Conservation (phyloP, 2,113 vertebrate genomes). For the Malurus cyaneus region DNA sequence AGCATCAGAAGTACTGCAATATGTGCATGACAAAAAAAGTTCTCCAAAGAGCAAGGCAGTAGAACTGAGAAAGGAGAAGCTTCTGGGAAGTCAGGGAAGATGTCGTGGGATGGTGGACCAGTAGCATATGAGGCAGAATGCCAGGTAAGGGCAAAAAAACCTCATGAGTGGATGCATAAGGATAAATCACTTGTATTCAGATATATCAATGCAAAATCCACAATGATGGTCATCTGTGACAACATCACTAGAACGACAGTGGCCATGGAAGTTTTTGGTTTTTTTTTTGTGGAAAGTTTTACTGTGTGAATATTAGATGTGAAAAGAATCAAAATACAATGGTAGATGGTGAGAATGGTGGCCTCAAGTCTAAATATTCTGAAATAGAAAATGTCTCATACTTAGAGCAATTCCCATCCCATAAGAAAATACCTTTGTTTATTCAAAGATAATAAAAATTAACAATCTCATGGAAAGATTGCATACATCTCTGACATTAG, state of each 20-base stretch:
- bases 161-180: neutral
- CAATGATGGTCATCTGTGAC: fast-evolving
- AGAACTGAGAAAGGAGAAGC: neutral
- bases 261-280: neutral
- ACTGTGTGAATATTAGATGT: neutral
- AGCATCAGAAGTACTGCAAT: neutral
- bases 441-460: neutral
- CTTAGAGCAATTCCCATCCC: neutral
- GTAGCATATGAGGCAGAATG: neutral
- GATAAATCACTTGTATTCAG: neutral
- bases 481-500: neutral
- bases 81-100: neutral
- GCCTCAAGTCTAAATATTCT: neutral
- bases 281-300: neutral
- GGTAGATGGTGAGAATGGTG: neutral
- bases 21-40: neutral
- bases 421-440: neutral
- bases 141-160: neutral
- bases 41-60: neutral
- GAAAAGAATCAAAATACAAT: neutral
- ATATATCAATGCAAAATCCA: neutral
- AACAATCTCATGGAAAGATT: neutral
- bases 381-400: neutral
- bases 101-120: neutral
- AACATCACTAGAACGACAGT: neutral